phyloP scores from a whole-genome alignment of 2,113 vertebrate genomes.

The Oreotragus oreotragus region DNA sequence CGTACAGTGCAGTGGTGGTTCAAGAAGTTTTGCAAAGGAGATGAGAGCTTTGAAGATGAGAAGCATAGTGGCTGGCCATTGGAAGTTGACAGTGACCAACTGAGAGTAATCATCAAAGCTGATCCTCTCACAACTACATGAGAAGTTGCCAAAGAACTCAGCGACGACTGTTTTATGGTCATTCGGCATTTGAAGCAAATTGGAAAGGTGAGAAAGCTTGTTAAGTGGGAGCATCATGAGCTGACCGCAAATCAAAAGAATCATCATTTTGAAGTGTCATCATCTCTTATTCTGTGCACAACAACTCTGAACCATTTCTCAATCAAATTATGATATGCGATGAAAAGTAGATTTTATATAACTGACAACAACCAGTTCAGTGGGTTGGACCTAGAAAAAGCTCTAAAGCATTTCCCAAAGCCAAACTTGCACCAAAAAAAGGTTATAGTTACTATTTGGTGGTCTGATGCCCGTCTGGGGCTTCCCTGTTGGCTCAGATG shows the following conservation, averaged over 20 bases:
- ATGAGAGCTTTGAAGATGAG: neutral
- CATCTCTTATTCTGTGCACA: neutral
- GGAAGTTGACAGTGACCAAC: neutral
- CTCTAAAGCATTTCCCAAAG: neutral
- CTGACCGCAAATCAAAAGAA: neutral
- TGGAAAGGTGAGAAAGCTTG: neutral
- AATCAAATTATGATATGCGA: neutral
- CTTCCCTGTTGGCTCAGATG: neutral
- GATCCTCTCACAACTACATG: neutral
- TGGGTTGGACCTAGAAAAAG: neutral
- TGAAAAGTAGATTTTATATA: neutral
- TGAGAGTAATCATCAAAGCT: neutral
- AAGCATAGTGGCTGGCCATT: neutral
- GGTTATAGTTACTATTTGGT: neutral
- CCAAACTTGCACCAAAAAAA: neutral
- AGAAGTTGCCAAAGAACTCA: neutral
- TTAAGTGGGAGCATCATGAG: neutral
- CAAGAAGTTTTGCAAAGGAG: neutral
- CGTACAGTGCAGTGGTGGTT: neutral
- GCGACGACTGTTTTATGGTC: accelerated
- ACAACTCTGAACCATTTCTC: neutral
- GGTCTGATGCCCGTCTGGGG: neutral
- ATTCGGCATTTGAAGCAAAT: neutral
- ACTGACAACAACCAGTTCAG: neutral
- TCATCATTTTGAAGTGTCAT: neutral